These are phyloP conservation scores for Morpho deidamia DNA, from an alignment of 2,888 invertebrate genomes.

Conservation along the genomic window DNA sequence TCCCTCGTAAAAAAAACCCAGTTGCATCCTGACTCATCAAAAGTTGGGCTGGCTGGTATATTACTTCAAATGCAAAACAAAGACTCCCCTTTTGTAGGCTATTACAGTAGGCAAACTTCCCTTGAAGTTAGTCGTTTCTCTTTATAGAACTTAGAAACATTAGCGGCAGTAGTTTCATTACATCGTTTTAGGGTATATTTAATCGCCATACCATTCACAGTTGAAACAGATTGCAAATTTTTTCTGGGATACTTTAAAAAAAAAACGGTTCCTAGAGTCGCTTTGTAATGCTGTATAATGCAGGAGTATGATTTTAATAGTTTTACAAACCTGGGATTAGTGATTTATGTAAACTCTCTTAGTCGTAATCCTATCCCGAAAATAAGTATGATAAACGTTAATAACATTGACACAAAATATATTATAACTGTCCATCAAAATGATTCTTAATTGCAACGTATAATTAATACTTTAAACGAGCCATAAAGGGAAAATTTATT, in stretches of 20 bases:
- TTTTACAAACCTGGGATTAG: slow-evolving; percentile 23
- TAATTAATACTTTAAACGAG: slow-evolving; percentile 10
- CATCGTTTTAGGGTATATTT: too few relatives aligned
- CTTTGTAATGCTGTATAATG: slow-evolving; percentile 28
- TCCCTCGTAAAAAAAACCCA: not conserved
- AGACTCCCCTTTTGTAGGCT: not conserved
- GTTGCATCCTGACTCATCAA: slow-evolving; percentile 2
- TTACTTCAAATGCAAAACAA: not conserved
- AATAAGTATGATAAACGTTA: too few relatives aligned
- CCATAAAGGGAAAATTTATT: not conserved
- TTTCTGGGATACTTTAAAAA: slow-evolving; percentile 13
- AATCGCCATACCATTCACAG: slow-evolving; percentile 19
- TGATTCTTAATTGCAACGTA: slow-evolving; percentile 16
- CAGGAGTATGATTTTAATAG: slow-evolving; percentile 19
- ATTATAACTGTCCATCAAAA: too few relatives aligned
- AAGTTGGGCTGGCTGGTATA: not conserved
- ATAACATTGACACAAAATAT: too few relatives aligned
- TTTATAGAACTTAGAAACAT: slow-evolving; percentile 20
- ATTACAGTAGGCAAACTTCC: slow-evolving; percentile 20
- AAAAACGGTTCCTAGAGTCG: slow-evolving; percentile 22
- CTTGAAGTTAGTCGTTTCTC: slow-evolving; percentile 14
- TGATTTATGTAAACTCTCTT: slow-evolving; percentile 22
- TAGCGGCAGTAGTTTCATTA: slow-evolving; percentile 23
- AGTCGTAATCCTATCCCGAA: slow-evolving; percentile 12
- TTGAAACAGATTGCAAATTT: slow-evolving; percentile 25